These are phyloP conservation scores for Ophioninae sp. DNA, from an alignment of 2,888 invertebrate species.

Conservation along the genomic window DNA sequence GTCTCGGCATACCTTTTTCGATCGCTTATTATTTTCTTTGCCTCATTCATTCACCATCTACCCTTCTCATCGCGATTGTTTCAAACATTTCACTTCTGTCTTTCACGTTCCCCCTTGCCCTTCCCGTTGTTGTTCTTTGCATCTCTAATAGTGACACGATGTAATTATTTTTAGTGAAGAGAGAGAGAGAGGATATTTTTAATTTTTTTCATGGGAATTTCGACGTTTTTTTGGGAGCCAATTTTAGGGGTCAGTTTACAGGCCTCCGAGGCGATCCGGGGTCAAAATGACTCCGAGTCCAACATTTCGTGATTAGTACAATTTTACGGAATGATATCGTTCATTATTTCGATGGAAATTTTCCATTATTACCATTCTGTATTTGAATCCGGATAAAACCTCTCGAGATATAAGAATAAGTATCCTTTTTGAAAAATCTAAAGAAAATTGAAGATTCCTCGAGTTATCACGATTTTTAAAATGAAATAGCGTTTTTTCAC, in stretches of 20 bases:
- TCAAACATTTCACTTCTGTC: constrained; percentile 8
- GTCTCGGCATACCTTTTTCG: constrained; percentile 38
- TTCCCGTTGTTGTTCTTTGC: background rate
- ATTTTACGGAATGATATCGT: too few species aligned
- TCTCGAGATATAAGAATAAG: too few species aligned
- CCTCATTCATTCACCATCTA: constrained; percentile 41
- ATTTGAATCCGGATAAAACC: too few species aligned
- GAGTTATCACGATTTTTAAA: too few species aligned
- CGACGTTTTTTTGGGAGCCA: background rate
- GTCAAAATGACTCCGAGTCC: too few species aligned
- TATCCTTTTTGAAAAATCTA: too few species aligned
- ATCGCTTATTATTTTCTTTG: constrained; percentile 46
- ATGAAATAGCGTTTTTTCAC: too few species aligned
- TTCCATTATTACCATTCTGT: too few species aligned
- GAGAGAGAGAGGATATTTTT: background rate
- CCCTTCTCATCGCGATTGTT: constrained; percentile 28
- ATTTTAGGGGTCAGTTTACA: background rate
- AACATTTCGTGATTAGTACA: too few species aligned
- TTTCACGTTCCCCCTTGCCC: background rate
- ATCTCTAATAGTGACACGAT: background rate
- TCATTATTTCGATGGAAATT: too few species aligned
- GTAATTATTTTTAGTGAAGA: background rate
- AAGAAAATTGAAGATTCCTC: too few species aligned
- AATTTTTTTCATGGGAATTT: background rate
- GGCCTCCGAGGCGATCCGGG: background rate